These are phyloP conservation scores for Piscicola geometra DNA, from an alignment of 2,888 invertebrate species.

Conservation along the genomic window DNA sequence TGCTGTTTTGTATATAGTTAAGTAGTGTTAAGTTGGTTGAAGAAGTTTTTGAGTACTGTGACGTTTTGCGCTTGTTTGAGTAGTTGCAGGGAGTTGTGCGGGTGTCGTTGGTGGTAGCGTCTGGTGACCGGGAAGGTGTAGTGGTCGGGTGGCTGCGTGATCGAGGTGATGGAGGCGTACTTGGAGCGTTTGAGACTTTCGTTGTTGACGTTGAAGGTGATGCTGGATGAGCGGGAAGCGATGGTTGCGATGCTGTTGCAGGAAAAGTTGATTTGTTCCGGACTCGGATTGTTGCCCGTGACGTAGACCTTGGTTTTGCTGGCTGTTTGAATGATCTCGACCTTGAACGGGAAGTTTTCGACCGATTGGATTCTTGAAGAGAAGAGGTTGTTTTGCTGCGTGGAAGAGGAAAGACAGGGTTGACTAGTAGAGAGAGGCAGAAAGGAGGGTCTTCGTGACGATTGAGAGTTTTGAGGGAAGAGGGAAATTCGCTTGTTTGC, in stretches of 20 bases:
- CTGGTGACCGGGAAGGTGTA: background rate
- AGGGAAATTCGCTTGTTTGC: slow-evolving; percentile 15
- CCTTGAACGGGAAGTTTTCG: background rate
- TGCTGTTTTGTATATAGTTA: too few relatives aligned
- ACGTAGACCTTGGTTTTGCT: slow-evolving; percentile 19
- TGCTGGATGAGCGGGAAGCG: background rate
- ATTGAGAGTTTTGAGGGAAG: background rate
- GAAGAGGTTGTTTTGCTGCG: background rate
- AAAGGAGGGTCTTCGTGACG: background rate
- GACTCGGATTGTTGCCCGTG: slow-evolving; percentile 19
- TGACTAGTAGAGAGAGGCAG: background rate
- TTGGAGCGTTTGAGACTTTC: background rate
- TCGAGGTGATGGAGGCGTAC: background rate
- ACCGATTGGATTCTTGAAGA: background rate
- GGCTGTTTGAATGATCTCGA: slow-evolving; percentile 12
- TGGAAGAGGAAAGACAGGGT: background rate
- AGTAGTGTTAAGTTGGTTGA: background rate
- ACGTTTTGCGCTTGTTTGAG: background rate
- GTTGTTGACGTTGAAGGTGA: background rate
- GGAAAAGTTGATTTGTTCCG: background rate
- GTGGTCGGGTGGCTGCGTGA: background rate
- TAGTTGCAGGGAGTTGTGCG: background rate
- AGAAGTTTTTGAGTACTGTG: background rate
- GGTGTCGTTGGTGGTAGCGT: background rate
- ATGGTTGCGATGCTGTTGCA: background rate